phyloP scores from a whole-genome alignment of 2,797 vertebrate species.

The Gymnodraco acuticeps region DNA sequence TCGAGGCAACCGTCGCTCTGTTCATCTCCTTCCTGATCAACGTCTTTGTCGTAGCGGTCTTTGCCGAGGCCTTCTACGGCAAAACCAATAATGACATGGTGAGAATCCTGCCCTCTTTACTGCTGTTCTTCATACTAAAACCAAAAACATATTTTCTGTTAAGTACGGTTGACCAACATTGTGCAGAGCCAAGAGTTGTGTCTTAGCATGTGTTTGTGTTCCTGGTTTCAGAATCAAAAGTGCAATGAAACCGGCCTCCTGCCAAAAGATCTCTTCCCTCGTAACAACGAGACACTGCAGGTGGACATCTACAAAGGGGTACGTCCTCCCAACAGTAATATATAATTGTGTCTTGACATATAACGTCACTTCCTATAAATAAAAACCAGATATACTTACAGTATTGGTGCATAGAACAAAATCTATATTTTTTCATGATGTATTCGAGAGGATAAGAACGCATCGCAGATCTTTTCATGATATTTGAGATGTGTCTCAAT shows the following conservation, averaged over 20 bases:
- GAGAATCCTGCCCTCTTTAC: background rate
- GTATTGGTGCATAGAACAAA: background rate
- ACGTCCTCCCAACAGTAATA: slow-evolving; percentile 34
- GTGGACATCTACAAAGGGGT: slow-evolving; percentile 99
- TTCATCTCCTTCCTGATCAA: slow-evolving; percentile 98
- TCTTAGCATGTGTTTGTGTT: slow-evolving; percentile 1
- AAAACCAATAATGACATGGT: slow-evolving; percentile 92
- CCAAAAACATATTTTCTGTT: background rate
- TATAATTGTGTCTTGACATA: background rate
- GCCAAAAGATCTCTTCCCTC: slow-evolving; percentile 86
- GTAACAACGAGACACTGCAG: slow-evolving; percentile 86
- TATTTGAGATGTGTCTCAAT: background rate
- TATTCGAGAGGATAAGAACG: background rate
- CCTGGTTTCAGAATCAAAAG: slow-evolving; percentile 73
- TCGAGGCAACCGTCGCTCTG: slow-evolving; percentile 92
- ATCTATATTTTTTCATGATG: background rate
- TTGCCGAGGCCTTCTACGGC: slow-evolving; percentile 92
- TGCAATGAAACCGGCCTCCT: slow-evolving; percentile 84
- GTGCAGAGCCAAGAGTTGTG: background rate
- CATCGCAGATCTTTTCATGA: background rate
- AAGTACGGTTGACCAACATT: background rate
- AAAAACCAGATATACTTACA: too few species aligned
- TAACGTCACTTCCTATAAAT: background rate
- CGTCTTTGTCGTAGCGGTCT: slow-evolving; percentile 95
- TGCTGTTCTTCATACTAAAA: background rate